Evolutionary conservation across 2,113 vertebrate species (phyloP), one percentile per base, ranked within the genome.

Genomic region (Gasterosteus nipponicus): DNA sequence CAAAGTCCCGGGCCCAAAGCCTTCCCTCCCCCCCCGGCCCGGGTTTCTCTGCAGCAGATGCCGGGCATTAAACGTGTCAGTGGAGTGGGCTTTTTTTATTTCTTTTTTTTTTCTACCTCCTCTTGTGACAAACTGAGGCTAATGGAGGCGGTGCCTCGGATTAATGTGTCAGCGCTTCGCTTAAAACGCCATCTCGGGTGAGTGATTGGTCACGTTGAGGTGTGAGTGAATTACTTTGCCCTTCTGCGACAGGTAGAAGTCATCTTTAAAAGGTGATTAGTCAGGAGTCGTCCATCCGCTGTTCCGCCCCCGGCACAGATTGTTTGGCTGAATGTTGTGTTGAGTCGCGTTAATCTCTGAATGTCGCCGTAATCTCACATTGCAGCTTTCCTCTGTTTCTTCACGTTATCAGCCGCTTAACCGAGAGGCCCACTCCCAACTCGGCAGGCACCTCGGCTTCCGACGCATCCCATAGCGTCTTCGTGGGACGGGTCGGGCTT

Each of bases 81-180:
- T 14, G 54, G 75, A 78, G 77, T 68, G 38, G 69, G 62, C 66
- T 81, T 85, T 80, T 86, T 67, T 66, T 26, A 26, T 26, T 26
- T 26, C 22, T 26, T 26, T 81, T 86, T 81, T 86, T 80, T 86
- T 67, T 66, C 71, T 79, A 11, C 26, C 78, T 75, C 68, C 69
- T 58, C 78, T 69, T 64, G 53, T 84, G 87, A 85, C 85, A 81
- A 78, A 76, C 69, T 53, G 73, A 63, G 81, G 86, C 75, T 87
- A 89, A 86, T 85, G 83, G 80, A 75, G 29, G 73, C 74, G 74
- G 71, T 56, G 76, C 72, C 33, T 56, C 19, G 69, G 86, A 90
- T 83, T 84, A 81, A 90, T 80, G 81, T 58, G 69, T 65, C 59
- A 10, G 69, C 38, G 35, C 82, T 86, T 80, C 78, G 75, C 77